phyloP scores from a whole-genome alignment of 64 coral and sea anemone species.

The Montipora capricornis region DNA sequence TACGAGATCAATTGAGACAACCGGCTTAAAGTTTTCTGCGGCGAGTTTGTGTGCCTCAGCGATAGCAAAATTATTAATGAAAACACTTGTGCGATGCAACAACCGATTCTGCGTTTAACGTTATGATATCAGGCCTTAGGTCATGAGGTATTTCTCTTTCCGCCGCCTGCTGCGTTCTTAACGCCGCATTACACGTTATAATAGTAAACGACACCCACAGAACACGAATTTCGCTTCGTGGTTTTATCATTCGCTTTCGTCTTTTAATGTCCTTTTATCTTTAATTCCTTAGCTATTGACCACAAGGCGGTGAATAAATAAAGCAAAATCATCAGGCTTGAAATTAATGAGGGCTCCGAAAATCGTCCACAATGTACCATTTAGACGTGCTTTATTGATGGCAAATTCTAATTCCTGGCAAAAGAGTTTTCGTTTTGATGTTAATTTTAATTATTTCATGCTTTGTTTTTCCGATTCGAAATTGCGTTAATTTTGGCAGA shows the following conservation, averaged over 20 bases:
- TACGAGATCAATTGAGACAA: not conserved
- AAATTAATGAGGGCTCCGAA: slow-evolving; percentile 7
- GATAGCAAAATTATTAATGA: not conserved
- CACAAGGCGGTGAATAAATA: not conserved
- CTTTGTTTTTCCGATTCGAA: slow-evolving; percentile 23
- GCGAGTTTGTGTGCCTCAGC: not conserved
- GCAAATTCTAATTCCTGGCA: slow-evolving; percentile 1
- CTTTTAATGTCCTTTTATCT: not conserved
- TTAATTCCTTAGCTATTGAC: not conserved
- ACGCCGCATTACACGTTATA: not conserved
- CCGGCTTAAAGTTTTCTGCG: not conserved
- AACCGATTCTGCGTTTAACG: too few species aligned
- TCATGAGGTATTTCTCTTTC: not conserved
- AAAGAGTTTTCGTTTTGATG: slow-evolving; percentile 17
- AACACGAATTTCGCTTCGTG: not conserved
- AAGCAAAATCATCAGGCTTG: not conserved
- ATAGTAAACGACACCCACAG: not conserved
- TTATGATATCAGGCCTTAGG: not conserved
- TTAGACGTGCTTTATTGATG: not conserved
- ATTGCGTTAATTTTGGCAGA: slow-evolving; percentile 1
- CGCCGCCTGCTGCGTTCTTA: not conserved
- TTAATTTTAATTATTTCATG: not conserved
- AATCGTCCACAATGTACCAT: slow-evolving; percentile 1
- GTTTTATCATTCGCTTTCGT: not conserved
- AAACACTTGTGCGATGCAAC: not conserved